These are phyloP conservation scores for Gryllus bimaculatus DNA, from an alignment of 1,140 invertebrate genomes.

Conservation along the genomic window DNA sequence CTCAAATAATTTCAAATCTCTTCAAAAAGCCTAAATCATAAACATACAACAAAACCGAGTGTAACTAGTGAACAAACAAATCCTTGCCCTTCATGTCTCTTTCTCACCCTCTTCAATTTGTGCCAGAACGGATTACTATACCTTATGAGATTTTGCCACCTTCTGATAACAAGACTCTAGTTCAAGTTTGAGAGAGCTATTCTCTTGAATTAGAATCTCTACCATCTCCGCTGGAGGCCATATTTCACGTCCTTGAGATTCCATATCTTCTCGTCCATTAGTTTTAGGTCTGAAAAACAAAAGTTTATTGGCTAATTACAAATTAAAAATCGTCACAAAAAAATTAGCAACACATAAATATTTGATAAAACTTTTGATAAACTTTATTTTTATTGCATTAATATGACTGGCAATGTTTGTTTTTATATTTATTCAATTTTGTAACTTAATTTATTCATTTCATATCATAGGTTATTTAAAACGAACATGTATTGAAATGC, in stretches of 20 bases:
- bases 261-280: constrained; percentile 48
- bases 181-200: constrained; percentile 70
- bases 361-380: too few relatives aligned
- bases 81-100: too few relatives aligned
- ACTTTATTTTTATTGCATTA: too few relatives aligned
- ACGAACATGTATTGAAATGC: too few relatives aligned
- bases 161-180: constrained; percentile 69
- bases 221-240: constrained; percentile 65
- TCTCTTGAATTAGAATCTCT: constrained; percentile 76
- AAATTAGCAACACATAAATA: neutral
- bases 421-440: too few relatives aligned
- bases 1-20: too few relatives aligned
- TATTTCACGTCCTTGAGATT: constrained; percentile 44
- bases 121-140: constrained; percentile 29
- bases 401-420: too few relatives aligned
- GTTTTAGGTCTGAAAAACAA: constrained; percentile 40
- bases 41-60: neutral
- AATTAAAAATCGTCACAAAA: neutral
- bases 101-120: too few relatives aligned
- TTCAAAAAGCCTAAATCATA: too few relatives aligned
- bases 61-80: too few relatives aligned
- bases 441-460: too few relatives aligned
- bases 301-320: neutral
- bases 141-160: constrained; percentile 80
- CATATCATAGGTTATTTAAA: too few relatives aligned